phyloP scores from a whole-genome alignment of 2,113 vertebrate species.

The Trachemys scripta region DNA sequence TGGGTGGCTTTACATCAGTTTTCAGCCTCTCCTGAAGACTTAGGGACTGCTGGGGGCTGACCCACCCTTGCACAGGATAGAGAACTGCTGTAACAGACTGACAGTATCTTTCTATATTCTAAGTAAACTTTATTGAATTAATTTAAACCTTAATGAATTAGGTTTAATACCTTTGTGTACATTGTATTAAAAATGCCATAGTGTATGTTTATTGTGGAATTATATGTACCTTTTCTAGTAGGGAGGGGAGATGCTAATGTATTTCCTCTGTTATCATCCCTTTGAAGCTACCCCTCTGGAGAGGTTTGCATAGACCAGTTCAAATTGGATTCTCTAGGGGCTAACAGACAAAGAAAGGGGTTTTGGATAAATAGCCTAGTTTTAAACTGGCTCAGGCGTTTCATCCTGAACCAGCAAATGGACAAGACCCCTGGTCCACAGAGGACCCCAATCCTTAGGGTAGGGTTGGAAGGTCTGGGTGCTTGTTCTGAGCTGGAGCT shows the following conservation, averaged over 20 bases:
- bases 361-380: not conserved
- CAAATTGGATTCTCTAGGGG: not conserved
- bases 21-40: not conserved
- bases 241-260: not conserved
- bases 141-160: not conserved
- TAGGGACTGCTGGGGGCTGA: not conserved
- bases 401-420: not conserved
- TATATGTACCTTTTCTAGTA: not conserved
- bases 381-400: not conserved
- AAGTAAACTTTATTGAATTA: not conserved
- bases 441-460: not conserved
- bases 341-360: not conserved
- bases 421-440: not conserved
- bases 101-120: not conserved
- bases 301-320: not conserved
- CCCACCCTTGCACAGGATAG: not conserved
- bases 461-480: not conserved
- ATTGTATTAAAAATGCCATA: not conserved
- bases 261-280: not conserved
- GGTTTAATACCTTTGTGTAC: not conserved
- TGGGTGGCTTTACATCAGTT: not conserved
- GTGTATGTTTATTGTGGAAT: not conserved
- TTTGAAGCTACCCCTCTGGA: not conserved
- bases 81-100: not conserved
- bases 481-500: not conserved